These are phyloP conservation scores for Melanogrammus aeglefinus DNA, from an alignment of 2,797 vertebrate genomes.

Conservation along the genomic window DNA sequence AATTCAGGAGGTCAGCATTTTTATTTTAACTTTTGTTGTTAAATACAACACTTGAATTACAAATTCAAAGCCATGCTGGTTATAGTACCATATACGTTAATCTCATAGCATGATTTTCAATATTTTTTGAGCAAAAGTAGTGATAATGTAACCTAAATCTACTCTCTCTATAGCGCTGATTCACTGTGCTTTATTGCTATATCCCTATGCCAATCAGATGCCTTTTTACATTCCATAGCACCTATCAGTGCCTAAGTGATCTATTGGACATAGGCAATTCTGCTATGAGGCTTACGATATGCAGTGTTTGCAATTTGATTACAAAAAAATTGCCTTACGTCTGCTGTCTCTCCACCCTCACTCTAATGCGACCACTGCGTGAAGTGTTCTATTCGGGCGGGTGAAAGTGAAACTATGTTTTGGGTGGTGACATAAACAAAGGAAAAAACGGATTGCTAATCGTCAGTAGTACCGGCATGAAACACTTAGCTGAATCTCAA, in stretches of 20 bases:
- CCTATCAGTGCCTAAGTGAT: no score
- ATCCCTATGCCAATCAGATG: no score
- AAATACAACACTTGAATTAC: neutral
- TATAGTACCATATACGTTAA: neutral
- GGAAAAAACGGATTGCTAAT: conserved; percentile 52
- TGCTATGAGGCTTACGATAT: no score
- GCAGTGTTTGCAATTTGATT: neutral
- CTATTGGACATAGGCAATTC: no score
- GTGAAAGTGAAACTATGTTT: conserved; percentile 47
- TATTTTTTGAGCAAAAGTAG: neutral
- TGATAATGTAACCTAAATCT: no score
- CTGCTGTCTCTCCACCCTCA: neutral
- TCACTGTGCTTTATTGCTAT: no score
- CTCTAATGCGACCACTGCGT: conserved; percentile 15
- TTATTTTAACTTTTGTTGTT: neutral
- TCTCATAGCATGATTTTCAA: neutral
- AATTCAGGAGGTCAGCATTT: neutral
- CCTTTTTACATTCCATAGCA: no score
- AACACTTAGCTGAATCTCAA: conserved; percentile 47
- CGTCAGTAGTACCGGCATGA: conserved; percentile 59
- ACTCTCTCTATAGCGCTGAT: no score
- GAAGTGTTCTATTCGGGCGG: conserved; percentile 45
- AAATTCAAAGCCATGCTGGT: neutral
- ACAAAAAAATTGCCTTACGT: neutral
- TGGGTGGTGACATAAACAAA: conserved; percentile 57